These are phyloP conservation scores for Phylloscopus trochiloides DNA, from an alignment of 2,113 vertebrate genomes.

Conservation along the genomic window DNA sequence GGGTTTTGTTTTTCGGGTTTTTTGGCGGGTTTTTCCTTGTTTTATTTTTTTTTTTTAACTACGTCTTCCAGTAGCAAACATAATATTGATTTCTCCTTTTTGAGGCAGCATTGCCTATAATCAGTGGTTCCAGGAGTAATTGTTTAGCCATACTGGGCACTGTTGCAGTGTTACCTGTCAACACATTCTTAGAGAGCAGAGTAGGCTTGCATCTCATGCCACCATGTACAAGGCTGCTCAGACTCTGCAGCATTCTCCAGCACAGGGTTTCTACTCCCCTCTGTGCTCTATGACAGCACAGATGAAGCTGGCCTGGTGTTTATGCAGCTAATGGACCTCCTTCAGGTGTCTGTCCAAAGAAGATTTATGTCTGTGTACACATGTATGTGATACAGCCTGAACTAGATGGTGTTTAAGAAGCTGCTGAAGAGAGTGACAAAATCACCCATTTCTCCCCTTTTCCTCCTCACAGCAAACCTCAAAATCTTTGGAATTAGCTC, in stretches of 20 bases:
- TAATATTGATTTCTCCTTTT: not conserved
- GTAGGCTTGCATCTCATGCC: rapidly evolving
- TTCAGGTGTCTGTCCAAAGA: not conserved
- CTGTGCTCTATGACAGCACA: not conserved
- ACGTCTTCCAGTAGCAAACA: not conserved
- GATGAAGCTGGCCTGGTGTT: not conserved
- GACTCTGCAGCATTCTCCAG: not conserved
- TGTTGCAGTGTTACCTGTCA: not conserved
- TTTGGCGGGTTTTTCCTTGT: no score
- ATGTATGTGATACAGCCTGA: not conserved
- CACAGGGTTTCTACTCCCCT: not conserved
- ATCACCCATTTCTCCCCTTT: not conserved
- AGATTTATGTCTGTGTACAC: not conserved
- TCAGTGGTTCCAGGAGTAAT: not conserved
- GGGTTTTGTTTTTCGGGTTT: not conserved
- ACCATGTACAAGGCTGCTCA: rapidly evolving
- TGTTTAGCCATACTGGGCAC: not conserved
- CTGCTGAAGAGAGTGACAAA: not conserved
- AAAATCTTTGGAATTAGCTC: not conserved
- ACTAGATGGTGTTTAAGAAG: not conserved
- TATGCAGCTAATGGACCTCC: not conserved
- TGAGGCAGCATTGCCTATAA: not conserved
- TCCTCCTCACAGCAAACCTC: not conserved
- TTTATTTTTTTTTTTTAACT: not conserved
- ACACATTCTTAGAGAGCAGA: rapidly evolving